Evolutionary conservation across 1,140 invertebrate genomes (phyloP), one percentile per base, ranked within the genome.

Genomic region (Propsilocerus akamusi): DNA sequence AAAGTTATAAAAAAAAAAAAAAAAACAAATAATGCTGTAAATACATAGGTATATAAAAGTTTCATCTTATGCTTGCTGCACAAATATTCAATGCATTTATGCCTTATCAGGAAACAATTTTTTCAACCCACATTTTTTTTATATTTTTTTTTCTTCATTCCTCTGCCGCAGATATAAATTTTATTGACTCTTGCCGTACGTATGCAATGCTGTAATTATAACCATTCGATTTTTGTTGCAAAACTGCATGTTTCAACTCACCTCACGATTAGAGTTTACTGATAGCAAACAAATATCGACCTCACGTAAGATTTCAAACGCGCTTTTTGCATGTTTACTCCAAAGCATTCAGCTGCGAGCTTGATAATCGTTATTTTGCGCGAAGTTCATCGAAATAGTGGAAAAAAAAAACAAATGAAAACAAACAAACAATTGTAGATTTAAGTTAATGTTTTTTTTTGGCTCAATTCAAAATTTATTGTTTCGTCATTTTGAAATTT

Each of bases 241-340:
- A 17, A 41, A 41, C 17, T 12, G 14, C 34, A 41, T 41, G 34
- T 41, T 41, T 20, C 8, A 20, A 10, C 34, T 41, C 34, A 41
- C 34, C 34, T 41, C 22, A 8, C 14, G 34, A 41, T 41, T 41
- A 41, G 34, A 41, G 5, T 41, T 41, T 14, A 20, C 34, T 41
- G 34, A 41, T 41, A n/a, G n/a, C n/a, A 41, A 41, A 17, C 22
- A 11, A 20, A 14, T 41, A 41, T 41, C 34, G 34, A 41, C 34
- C 34, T 41, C 34, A 41, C 34, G 34, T 41, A 41, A 41, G 34
- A 41, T 30, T 41, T n/a, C n/a, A n/a, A n/a, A n/a, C n/a, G n/a
- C n/a, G n/a, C n/a, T n/a, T n/a, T n/a, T n/a, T n/a, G n/a, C n/a
- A n/a, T n/a, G n/a, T n/a, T n/a, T n/a, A n/a, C n/a, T n/a, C n/a